These are phyloP conservation scores for Mormyrops attenuatus DNA, from an alignment of 2,797 vertebrate species.

Conservation along the genomic window DNA sequence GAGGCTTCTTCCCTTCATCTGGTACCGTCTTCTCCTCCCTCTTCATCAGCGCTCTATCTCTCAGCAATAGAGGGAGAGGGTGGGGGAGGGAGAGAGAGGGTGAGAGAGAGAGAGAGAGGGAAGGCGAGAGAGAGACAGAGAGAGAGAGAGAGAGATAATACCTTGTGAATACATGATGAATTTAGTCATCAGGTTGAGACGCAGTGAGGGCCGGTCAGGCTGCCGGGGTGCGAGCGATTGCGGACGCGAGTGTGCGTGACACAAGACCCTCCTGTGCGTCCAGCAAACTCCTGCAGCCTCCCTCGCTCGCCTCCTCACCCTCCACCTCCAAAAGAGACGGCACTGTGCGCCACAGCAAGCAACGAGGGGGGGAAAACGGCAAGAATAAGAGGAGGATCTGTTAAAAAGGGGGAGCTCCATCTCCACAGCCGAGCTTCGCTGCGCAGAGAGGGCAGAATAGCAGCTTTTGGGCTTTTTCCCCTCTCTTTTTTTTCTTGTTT, in stretches of 20 bases:
- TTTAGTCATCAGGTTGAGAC: conserved; percentile 53
- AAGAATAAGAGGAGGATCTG: conserved; percentile 63
- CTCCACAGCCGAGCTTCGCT: conserved; percentile 27
- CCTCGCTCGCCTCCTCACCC: conserved; percentile 67
- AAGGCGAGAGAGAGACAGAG: conserved; percentile 22
- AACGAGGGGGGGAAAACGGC: conserved; percentile 35
- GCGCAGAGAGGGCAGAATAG: conserved; percentile 7
- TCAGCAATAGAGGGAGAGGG: not conserved
- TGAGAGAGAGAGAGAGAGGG: conserved; percentile 14
- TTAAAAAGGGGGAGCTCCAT: conserved; percentile 33
- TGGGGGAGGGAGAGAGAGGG: conserved; percentile 14
- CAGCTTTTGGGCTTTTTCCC: not conserved
- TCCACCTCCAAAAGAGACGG: conserved; percentile 54
- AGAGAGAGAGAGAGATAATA: conserved; percentile 22
- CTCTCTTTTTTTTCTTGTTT: conserved; percentile 36
- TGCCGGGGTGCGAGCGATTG: conserved; percentile 44
- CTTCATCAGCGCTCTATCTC: conserved; percentile 13
- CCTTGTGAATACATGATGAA: conserved; percentile 72
- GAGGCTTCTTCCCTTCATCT: not conserved
- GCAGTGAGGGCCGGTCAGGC: conserved; percentile 39
- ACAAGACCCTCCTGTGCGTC: conserved; percentile 58
- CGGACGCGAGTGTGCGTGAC: conserved; percentile 39
- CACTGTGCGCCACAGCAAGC: not conserved
- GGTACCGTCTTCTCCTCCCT: not conserved
- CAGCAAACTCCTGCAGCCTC: conserved; percentile 65